phyloP scores from a whole-genome alignment of 2,113 vertebrate species.

The Ibidorhyncha struthersii region DNA sequence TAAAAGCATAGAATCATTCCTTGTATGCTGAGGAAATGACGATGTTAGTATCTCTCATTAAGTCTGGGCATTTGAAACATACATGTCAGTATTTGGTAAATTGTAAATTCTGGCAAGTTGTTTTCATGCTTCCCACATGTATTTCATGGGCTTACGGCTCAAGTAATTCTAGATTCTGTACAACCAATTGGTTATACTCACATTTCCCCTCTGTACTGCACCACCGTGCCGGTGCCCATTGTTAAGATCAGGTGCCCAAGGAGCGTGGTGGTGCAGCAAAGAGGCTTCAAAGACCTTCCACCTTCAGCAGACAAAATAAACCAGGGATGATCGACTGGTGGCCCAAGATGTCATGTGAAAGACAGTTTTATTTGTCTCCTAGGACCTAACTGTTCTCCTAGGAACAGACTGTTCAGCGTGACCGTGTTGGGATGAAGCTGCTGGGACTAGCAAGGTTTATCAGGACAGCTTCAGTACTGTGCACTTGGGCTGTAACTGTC shows the following conservation, averaged over 20 bases:
- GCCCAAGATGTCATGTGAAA: background rate
- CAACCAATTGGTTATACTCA: background rate
- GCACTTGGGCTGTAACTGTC: background rate
- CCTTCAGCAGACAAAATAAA: background rate
- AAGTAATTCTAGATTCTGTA: background rate
- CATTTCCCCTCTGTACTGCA: background rate
- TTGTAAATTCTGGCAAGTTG: background rate
- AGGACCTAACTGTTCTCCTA: background rate
- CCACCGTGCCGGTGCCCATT: background rate
- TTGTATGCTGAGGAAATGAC: background rate
- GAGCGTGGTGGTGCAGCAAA: background rate
- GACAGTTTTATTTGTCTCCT: background rate
- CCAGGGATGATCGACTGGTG: background rate
- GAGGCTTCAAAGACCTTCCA: background rate
- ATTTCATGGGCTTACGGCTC: background rate
- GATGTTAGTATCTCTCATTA: background rate
- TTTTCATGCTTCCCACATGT: background rate
- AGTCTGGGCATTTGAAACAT: background rate
- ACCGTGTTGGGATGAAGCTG: background rate
- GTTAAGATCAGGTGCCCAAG: background rate
- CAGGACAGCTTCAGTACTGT: background rate
- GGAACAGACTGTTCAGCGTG: background rate
- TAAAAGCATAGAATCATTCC: conserved; percentile 23
- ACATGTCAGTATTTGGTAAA: background rate
- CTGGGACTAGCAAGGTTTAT: background rate